Evolutionary conservation across 2,888 invertebrate genomes (phyloP).

Genomic region (Ochlodes sylvanus): DNA sequence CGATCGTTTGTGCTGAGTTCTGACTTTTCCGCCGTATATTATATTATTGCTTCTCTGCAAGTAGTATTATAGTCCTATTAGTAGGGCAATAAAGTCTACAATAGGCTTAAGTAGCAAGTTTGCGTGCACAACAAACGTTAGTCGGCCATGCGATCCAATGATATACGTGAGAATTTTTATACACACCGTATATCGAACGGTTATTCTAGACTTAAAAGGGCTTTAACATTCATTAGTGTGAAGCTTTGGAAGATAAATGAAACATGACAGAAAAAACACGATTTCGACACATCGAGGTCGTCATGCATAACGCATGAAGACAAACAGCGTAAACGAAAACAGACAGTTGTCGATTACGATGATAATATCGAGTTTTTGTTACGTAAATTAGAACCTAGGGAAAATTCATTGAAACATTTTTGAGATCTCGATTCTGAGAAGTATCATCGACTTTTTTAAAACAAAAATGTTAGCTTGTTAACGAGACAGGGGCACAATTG

Average conservation of each 20-base stretch:
- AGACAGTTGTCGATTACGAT: slow-evolving; percentile 19
- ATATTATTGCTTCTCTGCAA: slow-evolving; percentile 16
- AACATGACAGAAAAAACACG: slow-evolving; percentile 23
- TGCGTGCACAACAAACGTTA: slow-evolving; percentile 33
- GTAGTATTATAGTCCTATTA: slow-evolving; percentile 37
- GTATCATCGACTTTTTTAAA: slow-evolving; percentile 5
- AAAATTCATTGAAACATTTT: slow-evolving; percentile 1
- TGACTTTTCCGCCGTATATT: slow-evolving; percentile 33
- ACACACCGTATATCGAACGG: slow-evolving; percentile 18
- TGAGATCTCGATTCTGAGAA: slow-evolving; percentile 11
- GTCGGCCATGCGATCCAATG: slow-evolving; percentile 37
- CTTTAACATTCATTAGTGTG: slow-evolving; percentile 30
- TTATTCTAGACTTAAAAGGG: slow-evolving; percentile 25
- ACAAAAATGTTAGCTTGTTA: slow-evolving; percentile 45
- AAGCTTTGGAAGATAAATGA: slow-evolving; percentile 18
- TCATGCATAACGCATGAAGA: slow-evolving; percentile 29
- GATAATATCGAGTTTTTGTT: slow-evolving; percentile 18
- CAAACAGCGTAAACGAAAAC: slow-evolving; percentile 22
- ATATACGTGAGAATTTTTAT: slow-evolving; percentile 39
- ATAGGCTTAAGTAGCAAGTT: slow-evolving; percentile 30
- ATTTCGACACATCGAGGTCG: slow-evolving; percentile 19
- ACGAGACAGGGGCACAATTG: slow-evolving; percentile 57
- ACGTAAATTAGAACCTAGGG: background rate
- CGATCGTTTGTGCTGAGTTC: slow-evolving; percentile 36
- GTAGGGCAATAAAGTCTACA: slow-evolving; percentile 38